Conservation (phyloP, 2,113 vertebrate genomes). For the Struthio camelus region DNA sequence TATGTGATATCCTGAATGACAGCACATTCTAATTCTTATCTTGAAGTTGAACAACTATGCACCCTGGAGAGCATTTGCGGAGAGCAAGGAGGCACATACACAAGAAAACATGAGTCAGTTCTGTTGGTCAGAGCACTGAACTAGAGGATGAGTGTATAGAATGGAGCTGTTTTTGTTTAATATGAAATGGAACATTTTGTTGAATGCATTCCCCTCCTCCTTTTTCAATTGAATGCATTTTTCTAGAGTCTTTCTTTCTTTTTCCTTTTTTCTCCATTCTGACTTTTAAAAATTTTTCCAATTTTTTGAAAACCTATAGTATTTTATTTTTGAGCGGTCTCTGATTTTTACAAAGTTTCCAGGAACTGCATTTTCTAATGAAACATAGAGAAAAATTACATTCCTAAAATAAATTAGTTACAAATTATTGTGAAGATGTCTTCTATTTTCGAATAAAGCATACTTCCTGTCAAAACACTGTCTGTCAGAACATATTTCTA, state of each 20-base stretch:
- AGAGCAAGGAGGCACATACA: not conserved
- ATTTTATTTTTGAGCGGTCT: not conserved
- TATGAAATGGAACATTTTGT: not conserved
- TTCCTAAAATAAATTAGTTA: not conserved
- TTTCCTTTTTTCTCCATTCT: not conserved
- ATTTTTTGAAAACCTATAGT: not conserved
- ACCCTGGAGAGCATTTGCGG: not conserved
- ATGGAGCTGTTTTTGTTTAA: not conserved
- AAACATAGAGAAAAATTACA: not conserved
- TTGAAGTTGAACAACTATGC: not conserved
- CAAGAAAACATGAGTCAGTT: fast-evolving
- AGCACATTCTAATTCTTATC: not conserved
- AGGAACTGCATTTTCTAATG: not conserved
- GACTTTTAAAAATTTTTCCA: not conserved
- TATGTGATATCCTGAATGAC: not conserved
- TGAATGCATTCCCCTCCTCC: not conserved
- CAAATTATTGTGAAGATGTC: not conserved
- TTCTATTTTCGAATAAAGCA: not conserved
- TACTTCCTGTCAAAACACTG: not conserved
- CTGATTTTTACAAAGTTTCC: not conserved
- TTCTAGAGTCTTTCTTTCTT: not conserved
- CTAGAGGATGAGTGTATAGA: fast-evolving
- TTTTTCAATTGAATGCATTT: not conserved
- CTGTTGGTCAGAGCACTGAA: not conserved
- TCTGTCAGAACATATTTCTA: not conserved